These are phyloP conservation scores for Scomber colias DNA, from an alignment of 2,113 vertebrate genomes.

Conservation along the genomic window DNA sequence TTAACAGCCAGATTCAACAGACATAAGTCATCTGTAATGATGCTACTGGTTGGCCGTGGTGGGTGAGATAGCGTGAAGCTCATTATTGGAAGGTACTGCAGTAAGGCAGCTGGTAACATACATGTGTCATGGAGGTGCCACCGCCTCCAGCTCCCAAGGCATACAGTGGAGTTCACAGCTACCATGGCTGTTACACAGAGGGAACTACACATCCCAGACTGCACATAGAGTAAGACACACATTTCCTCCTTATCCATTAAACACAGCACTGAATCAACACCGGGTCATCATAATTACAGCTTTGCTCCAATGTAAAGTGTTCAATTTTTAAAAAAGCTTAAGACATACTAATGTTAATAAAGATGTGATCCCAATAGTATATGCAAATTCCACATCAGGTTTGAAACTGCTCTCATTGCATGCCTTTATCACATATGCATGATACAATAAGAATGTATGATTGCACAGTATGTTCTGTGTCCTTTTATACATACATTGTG, in stretches of 20 bases:
- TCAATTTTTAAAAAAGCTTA: neutral
- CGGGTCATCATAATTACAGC: conserved; percentile 1
- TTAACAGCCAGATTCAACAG: no score
- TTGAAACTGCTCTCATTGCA: neutral
- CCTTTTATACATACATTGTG: neutral
- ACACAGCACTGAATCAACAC: neutral
- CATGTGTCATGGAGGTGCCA: neutral
- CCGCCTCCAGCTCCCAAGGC: no score
- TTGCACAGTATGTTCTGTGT: neutral
- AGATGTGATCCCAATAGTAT: neutral
- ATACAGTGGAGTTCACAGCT: neutral
- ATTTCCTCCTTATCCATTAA: neutral
- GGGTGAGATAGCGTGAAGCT: neutral
- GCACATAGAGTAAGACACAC: no score
- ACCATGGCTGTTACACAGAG: no score
- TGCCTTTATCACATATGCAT: conserved; percentile 1
- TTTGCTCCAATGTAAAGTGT: neutral
- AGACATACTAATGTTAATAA: neutral
- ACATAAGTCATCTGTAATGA: no score
- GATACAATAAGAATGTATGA: neutral
- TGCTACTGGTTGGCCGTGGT: no score
- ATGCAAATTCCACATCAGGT: neutral
- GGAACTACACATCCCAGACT: no score
- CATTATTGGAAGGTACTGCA: neutral
- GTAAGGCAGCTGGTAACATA: neutral